Evolutionary conservation across 2,888 invertebrate genomes (phyloP).

Genomic region (Thecocarcelia acutangulata): DNA sequence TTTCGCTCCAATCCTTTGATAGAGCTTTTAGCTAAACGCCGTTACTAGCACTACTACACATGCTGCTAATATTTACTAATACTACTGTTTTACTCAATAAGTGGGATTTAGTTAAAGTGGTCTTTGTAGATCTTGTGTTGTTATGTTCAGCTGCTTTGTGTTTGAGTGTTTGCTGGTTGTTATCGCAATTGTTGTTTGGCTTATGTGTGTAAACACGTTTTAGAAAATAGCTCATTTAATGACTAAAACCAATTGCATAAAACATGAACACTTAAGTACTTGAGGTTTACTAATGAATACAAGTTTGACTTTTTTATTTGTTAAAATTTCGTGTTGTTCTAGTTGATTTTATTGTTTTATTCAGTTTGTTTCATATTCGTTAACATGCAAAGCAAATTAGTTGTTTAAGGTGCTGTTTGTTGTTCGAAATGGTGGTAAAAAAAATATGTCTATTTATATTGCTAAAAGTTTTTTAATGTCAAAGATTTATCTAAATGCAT

Average conservation of each 20-base stretch:
- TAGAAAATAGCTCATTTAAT: slow-evolving; percentile 67
- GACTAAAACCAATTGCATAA: slow-evolving; percentile 68
- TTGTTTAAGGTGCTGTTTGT: slow-evolving; percentile 33
- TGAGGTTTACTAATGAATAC: slow-evolving; percentile 63
- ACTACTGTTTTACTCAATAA: slow-evolving; percentile 2
- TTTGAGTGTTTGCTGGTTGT: slow-evolving; percentile 6
- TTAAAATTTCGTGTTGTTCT: slow-evolving; percentile 27
- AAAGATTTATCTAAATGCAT: not conserved
- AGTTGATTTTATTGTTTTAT: slow-evolving; percentile 19
- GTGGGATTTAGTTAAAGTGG: slow-evolving; percentile 47
- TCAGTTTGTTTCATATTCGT: slow-evolving; percentile 28
- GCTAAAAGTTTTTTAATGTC: slow-evolving; percentile 15
- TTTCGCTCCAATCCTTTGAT: not conserved
- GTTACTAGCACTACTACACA: not conserved
- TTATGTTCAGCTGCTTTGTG: not conserved
- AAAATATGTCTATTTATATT: not conserved
- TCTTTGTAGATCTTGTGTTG: slow-evolving; percentile 25
- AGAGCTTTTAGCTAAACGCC: not conserved
- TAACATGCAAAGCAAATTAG: slow-evolving; percentile 66
- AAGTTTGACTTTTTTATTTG: slow-evolving; percentile 43
- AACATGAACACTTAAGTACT: slow-evolving; percentile 69
- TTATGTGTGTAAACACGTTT: slow-evolving; percentile 65
- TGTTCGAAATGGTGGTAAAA: not conserved
- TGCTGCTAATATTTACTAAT: slow-evolving; percentile 2
- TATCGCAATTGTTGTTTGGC: slow-evolving; percentile 41